Percentiles rank a stretch among this genome's conserved stretches.
These are phyloP conservation scores for Apamea monoglypha DNA, from an alignment of 2,888 invertebrate genomes.

Conservation along the genomic window DNA sequence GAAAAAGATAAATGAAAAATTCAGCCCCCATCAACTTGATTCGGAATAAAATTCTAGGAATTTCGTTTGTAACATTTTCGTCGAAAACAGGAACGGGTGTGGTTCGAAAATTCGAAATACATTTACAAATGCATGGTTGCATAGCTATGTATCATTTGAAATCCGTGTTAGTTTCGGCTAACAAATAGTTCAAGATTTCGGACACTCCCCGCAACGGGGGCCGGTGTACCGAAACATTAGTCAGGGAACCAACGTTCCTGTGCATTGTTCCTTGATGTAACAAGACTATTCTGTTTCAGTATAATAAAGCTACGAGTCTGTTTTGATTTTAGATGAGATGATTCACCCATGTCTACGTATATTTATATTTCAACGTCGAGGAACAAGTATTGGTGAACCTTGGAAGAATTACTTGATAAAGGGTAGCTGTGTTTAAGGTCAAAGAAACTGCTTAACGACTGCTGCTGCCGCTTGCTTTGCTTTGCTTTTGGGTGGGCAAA, in stretches of 20 bases:
- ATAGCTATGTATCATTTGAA: conserved; percentile 57
- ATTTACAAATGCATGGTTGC: conserved; percentile 29
- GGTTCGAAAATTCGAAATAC: conserved; percentile 11
- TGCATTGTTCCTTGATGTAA: conserved; percentile 27
- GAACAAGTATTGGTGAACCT: not conserved
- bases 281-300: conserved; percentile 8
- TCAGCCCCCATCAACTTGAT: not conserved
- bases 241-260: conserved; percentile 59
- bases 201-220: conserved; percentile 59
- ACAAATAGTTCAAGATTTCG: conserved; percentile 73
- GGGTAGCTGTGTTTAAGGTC: no score
- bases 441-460: no score
- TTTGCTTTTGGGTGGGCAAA: no score
- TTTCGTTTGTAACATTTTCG: conserved; percentile 3
- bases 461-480: no score
- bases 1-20: not conserved
- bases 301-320: not conserved
- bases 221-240: conserved; percentile 70
- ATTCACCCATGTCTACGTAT: not conserved
- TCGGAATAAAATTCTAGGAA: not conserved
- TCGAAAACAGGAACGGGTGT: conserved; percentile 6
- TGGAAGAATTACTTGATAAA: not conserved
- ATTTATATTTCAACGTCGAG: not conserved
- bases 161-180: conserved; percentile 61
- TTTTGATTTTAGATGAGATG: conserved; percentile 20